Conservation (phyloP, 2,888 invertebrate genomes). For the Fissipunctia ypsillon region DNA sequence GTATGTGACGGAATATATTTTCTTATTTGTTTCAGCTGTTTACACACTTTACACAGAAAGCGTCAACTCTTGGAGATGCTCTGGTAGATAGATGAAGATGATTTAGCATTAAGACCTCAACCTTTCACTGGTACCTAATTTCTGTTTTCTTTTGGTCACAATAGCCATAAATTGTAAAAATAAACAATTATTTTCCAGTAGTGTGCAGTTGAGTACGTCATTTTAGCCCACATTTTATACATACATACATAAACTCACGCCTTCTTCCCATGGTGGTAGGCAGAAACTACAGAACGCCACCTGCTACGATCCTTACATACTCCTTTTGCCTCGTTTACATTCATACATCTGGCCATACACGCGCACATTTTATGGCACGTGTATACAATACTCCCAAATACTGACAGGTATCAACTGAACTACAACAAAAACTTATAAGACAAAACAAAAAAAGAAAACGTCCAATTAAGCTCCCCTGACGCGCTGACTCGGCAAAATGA, state of each 20-base stretch:
- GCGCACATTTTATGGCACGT: not conserved
- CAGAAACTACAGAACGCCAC: no score
- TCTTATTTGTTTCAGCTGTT: not conserved
- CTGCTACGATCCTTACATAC: no score
- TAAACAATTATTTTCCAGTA: not conserved
- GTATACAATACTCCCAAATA: not conserved
- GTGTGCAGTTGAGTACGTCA: not conserved
- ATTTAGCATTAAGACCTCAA: no score
- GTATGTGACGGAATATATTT: not conserved
- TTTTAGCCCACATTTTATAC: not conserved
- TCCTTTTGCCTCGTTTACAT: no score
- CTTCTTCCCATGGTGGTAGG: no score
- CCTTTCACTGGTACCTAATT: no score
- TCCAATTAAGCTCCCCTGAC: constrained; percentile 13
- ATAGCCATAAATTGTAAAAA: no score
- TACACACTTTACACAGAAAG: not conserved
- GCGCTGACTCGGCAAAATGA: constrained; percentile 46
- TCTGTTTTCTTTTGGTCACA: not conserved
- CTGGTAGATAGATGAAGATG: not conserved
- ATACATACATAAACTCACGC: no score
- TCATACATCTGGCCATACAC: no score
- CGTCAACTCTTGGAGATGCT: no score
- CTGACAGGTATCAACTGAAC: not conserved
- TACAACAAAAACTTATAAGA: not conserved
- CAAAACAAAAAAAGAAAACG: constrained; percentile 14